phyloP scores from a whole-genome alignment of 2,113 vertebrate species.

The Eonycteris spelaea region DNA sequence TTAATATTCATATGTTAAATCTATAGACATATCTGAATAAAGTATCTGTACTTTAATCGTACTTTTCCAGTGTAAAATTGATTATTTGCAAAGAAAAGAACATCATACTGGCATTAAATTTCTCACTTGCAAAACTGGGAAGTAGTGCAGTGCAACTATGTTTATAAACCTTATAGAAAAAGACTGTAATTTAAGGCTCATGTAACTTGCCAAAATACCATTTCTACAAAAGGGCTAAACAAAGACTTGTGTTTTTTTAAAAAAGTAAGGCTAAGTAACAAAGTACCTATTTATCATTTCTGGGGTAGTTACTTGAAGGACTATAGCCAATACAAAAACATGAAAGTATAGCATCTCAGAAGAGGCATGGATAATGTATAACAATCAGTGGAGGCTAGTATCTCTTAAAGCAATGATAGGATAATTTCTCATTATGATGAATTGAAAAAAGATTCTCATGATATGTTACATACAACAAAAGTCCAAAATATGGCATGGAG shows the following conservation, averaged over 20 bases:
- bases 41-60: background rate
- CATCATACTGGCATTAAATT: background rate
- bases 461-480: background rate
- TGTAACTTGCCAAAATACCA: background rate
- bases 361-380: background rate
- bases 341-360: background rate
- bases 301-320: background rate
- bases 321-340: background rate
- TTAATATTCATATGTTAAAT: background rate
- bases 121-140: background rate
- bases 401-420: background rate
- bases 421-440: background rate
- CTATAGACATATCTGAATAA: background rate
- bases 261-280: background rate
- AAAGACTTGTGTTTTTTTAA: background rate
- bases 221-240: background rate
- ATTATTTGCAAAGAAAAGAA: conserved; percentile 9
- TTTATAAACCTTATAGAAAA: background rate
- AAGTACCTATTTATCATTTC: background rate
- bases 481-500: background rate
- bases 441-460: background rate
- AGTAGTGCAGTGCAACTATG: background rate
- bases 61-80: background rate
- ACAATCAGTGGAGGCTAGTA: background rate
- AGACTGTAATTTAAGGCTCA: background rate